A percentile compares a stretch with the other conserved stretches of the same genome.
These are phyloP conservation scores for Pyralis farinalis DNA, from an alignment of 2,888 invertebrate genomes.

Conservation along the genomic window DNA sequence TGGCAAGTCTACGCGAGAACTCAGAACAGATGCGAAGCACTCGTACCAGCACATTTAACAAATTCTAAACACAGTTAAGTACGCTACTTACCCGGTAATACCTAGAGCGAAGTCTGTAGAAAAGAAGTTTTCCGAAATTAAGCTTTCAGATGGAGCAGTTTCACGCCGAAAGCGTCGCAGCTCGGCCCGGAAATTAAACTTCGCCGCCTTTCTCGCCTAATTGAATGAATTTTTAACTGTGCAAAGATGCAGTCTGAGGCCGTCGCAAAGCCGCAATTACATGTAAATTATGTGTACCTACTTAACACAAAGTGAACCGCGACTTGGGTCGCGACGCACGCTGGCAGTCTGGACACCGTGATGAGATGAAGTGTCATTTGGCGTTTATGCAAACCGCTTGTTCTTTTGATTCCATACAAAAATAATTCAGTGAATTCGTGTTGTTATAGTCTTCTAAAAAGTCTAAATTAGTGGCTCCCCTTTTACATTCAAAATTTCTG, in stretches of 20 bases:
- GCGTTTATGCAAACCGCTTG: conserved; percentile 44
- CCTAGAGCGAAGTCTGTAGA: conserved; percentile 28
- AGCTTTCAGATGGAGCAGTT: conserved; percentile 58
- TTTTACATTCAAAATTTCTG: too few species aligned
- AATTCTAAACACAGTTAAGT: not conserved
- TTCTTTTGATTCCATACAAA: too few species aligned
- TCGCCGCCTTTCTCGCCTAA: conserved; percentile 64
- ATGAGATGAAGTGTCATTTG: conserved; percentile 55
- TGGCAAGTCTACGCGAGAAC: not conserved
- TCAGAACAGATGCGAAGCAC: not conserved
- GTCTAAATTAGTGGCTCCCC: too few species aligned
- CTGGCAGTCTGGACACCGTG: conserved; percentile 27
- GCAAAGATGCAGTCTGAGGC: conserved; percentile 68
- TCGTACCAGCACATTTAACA: not conserved
- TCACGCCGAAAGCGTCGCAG: conserved; percentile 47
- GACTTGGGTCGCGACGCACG: conserved; percentile 33
- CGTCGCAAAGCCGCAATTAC: conserved; percentile 70
- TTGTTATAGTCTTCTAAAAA: too few species aligned
- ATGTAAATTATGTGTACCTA: conserved; percentile 75
- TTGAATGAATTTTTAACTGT: conserved; percentile 76
- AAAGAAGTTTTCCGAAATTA: conserved; percentile 50
- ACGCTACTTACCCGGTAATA: conserved; percentile 14
- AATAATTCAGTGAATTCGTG: too few species aligned
- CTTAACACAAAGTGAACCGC: conserved; percentile 52
- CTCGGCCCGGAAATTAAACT: conserved; percentile 66